Base-by-base conservation (phyloP, 2,113 vertebrate species). In the Phalacrocorax aristotelis region DNA sequence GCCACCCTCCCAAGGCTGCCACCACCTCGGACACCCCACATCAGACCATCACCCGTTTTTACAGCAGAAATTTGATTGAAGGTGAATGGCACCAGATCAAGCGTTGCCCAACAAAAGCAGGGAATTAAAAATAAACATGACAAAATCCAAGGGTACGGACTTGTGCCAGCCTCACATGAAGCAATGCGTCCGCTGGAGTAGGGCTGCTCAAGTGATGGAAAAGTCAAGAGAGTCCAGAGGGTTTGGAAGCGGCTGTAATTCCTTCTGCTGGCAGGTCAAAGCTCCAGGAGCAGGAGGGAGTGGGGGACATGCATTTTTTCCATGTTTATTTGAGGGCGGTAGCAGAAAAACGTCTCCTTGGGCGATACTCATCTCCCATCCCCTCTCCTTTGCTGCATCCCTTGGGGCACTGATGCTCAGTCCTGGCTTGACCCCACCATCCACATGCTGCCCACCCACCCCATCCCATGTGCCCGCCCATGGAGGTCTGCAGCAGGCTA, bases 361-460 rank as follows among this genome's bases (percentile, higher is more conserved):
- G 51, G 30, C 1, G 4, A 55, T 8, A 13, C 5, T 8, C 26
- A 6, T 29, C 76, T 83, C 54, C n/a, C 2, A 0, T 36, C 18
- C 65, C 42, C 25, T 74, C 49, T 32, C 11, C 48, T 58, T 18
- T 20, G 38, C n/a, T 38, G 69, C 44, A 16, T 32, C 44, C 10
- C 38, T 69, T 1, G 0, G 0, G 21, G 34, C 0, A 8, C 22
- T 12, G 70, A 34, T 40, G 52, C 52, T 74, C 10, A 0, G 8
- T 34, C 55, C 66, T 10, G 17, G 13, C 26, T 32, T 57, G 80
- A 10, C 7, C 48, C 64, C 57, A 26, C 42, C 77, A 27, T 8
- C 20, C 4, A 0, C 2, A 4, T 7, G 57, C 81, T 57, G 65
- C 58, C 81, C 42, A 10, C 3, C 3, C 0, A 1, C 3, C 40